These are phyloP conservation scores for Grapholita molesta DNA, from an alignment of 1,140 invertebrate species.

Conservation along the genomic window DNA sequence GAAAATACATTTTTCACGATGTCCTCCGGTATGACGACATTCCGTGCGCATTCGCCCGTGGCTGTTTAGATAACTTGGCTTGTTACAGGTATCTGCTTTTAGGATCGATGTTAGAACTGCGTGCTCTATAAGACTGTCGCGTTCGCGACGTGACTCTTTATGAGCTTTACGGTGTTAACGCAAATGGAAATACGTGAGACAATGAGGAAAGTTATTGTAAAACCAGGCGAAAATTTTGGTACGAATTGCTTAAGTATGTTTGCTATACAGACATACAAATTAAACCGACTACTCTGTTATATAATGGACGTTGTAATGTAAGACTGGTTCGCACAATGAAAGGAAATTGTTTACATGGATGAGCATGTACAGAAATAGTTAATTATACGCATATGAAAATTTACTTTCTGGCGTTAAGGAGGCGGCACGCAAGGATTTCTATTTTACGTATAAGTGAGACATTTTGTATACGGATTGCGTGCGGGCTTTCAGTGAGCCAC, in stretches of 20 bases:
- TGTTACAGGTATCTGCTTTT: constrained; percentile 2
- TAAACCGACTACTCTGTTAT: constrained; percentile 8
- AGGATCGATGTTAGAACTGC: neutral
- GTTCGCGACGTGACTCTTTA: constrained; percentile 4
- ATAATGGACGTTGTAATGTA: neutral
- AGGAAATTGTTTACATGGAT: constrained; percentile 22
- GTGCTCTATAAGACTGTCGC: neutral
- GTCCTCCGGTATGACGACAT: constrained; percentile 34
- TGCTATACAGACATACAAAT: neutral
- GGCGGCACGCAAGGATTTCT: constrained; percentile 25
- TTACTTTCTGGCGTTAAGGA: constrained; percentile 23
- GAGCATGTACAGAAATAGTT: constrained; percentile 18
- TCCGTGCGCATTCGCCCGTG: constrained; percentile 30
- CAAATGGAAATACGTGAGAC: neutral
- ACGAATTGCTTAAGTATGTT: neutral
- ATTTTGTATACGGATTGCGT: constrained; percentile 21
- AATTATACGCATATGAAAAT: constrained; percentile 18
- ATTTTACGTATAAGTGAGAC: constrained; percentile 23
- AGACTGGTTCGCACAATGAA: constrained; percentile 22
- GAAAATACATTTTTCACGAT: constrained; percentile 56
- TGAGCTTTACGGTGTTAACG: neutral
- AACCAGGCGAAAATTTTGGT: neutral
- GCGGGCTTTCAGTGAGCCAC: neutral
- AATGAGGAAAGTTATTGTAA: neutral
- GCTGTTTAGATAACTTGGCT: constrained; percentile 1